phyloP scores from a whole-genome alignment of 2,113 vertebrate genomes.

The Rhineura floridana region DNA sequence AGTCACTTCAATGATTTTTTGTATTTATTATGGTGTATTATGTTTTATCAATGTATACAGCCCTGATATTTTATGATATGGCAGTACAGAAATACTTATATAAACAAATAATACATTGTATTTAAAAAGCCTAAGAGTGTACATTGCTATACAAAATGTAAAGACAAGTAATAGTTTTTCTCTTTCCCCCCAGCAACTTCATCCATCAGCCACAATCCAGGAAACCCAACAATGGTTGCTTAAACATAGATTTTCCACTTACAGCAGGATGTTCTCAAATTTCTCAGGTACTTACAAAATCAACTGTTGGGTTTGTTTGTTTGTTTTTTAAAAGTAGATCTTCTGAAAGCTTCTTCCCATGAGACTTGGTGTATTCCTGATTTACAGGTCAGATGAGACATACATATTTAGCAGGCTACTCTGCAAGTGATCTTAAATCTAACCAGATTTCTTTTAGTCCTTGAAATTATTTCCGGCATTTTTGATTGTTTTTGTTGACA shows the following conservation, averaged over 20 bases:
- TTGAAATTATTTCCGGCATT: neutral
- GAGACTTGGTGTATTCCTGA: neutral
- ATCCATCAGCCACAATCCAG: constrained; percentile 89
- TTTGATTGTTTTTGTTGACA: neutral
- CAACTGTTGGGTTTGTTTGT: neutral
- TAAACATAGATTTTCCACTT: constrained; percentile 90
- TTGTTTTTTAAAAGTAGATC: neutral
- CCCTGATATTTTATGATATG: no score
- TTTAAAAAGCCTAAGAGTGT: neutral
- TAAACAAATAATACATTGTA: no score
- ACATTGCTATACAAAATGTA: neutral
- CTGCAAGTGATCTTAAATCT: neutral
- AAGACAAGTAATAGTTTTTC: neutral
- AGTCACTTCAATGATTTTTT: no score
- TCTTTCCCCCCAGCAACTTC: constrained; percentile 81
- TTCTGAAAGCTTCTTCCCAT: neutral
- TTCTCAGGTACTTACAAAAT: constrained; percentile 88
- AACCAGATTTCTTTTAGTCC: neutral
- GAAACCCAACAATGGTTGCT: constrained; percentile 93
- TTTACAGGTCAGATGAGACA: neutral
- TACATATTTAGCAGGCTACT: neutral
- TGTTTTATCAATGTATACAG: no score
- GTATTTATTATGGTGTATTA: no score
- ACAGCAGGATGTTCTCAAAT: constrained; percentile 90
- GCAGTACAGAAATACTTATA: no score